These are phyloP conservation scores for Meloidogyne exigua DNA, from an alignment of 1,140 invertebrate genomes.

Conservation along the genomic window DNA sequence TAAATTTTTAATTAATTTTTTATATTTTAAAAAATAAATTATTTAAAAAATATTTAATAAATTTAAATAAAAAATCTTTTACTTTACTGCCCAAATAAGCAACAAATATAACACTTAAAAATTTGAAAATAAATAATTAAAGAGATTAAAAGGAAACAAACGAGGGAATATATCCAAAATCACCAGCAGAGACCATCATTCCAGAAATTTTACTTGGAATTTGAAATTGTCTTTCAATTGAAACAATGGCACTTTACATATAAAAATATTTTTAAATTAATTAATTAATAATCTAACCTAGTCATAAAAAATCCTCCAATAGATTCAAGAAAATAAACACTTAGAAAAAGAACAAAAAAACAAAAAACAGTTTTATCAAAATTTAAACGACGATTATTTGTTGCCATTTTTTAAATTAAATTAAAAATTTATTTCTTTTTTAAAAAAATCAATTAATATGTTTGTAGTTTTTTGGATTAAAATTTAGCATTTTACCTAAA, in stretches of 20 bases:
- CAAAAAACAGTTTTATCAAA: conserved; percentile 33
- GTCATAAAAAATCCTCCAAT: conserved; percentile 64
- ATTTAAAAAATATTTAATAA: neutral
- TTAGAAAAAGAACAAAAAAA: conserved; percentile 60
- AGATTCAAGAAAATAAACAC: conserved; percentile 60
- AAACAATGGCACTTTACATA: conserved; percentile 37
- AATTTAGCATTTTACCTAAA: neutral
- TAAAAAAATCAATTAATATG: too few relatives aligned
- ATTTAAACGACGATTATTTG: neutral
- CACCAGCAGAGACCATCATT: conserved; percentile 58
- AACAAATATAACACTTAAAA: conserved; percentile 57
- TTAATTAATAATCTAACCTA: conserved; percentile 39
- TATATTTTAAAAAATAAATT: too few relatives aligned
- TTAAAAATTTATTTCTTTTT: too few relatives aligned
- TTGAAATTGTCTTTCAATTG: conserved; percentile 61
- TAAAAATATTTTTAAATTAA: neutral
- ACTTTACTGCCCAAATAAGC: conserved; percentile 59
- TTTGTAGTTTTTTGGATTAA: neutral
- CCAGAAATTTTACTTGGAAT: conserved; percentile 61
- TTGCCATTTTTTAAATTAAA: neutral
- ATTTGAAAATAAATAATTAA: neutral
- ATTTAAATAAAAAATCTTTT: conserved; percentile 15
- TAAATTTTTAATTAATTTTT: neutral
- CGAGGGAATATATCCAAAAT: conserved; percentile 59
- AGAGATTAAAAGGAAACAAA: neutral